A percentile compares a stretch with the other conserved stretches of the same genome.
These are phyloP conservation scores for Odontesthes bonariensis DNA, from an alignment of 2,113 vertebrate genomes.

Conservation along the genomic window DNA sequence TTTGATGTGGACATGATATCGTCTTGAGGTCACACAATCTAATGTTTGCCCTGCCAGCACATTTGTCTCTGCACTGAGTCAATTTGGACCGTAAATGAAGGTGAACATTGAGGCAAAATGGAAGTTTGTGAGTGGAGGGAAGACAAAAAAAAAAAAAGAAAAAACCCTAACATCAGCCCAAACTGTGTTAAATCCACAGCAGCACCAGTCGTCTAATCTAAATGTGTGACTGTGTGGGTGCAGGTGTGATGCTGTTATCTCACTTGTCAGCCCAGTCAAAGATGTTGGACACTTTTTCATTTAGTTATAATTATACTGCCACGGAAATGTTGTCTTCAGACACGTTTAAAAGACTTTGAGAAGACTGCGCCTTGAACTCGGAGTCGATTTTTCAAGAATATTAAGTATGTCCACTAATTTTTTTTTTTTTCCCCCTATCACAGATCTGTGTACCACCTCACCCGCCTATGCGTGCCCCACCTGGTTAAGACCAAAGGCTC, in stretches of 20 bases:
- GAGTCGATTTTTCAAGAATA: too few relatives aligned
- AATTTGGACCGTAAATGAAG: constrained; percentile 11
- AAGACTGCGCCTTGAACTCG: too few relatives aligned
- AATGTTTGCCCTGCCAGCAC: neutral
- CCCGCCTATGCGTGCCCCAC: constrained; percentile 85
- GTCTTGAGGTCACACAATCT: neutral
- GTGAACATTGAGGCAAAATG: neutral
- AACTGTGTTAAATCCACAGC: neutral
- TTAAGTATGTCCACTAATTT: too few relatives aligned
- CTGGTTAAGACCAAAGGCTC: constrained; percentile 84
- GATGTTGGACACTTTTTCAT: neutral
- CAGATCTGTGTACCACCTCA: constrained; percentile 83
- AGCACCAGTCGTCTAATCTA: neutral
- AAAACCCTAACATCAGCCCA: neutral
- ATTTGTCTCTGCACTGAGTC: neutral
- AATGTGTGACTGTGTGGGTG: neutral
- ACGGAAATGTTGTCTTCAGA: too few relatives aligned
- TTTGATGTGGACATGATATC: neutral
- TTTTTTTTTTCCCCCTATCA: too few relatives aligned
- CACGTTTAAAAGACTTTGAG: too few relatives aligned
- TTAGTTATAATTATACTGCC: neutral
- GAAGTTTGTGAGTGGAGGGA: neutral
- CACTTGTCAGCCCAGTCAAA: neutral
- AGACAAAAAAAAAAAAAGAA: neutral
- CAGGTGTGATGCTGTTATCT: neutral